phyloP scores from a whole-genome alignment of 2,113 vertebrate species.

The Myrmecobius fasciatus region DNA sequence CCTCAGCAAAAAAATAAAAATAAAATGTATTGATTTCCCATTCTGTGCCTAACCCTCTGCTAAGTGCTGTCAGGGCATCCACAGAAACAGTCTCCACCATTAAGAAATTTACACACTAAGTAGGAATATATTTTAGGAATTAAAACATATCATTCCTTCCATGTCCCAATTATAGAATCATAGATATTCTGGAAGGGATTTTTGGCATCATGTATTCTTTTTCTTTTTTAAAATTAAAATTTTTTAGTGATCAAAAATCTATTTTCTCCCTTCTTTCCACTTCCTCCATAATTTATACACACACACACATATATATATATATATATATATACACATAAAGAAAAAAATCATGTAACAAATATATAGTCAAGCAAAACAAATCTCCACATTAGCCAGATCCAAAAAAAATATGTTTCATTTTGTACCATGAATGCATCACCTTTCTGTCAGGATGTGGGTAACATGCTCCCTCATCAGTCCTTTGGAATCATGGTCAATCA shows the following conservation, averaged over 20 bases:
- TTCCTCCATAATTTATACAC: neutral
- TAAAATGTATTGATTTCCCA: neutral
- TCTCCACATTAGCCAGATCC: neutral
- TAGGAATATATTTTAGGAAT: neutral
- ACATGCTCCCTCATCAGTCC: neutral
- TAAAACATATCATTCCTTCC: neutral
- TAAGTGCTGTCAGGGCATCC: neutral
- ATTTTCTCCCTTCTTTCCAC: neutral
- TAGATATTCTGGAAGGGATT: neutral
- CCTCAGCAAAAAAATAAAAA: too few relatives aligned
- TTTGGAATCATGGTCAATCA: neutral
- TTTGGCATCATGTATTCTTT: neutral
- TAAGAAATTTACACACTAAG: neutral
- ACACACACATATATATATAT: neutral
- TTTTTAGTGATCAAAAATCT: neutral
- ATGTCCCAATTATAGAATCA: neutral
- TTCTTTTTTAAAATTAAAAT: neutral
- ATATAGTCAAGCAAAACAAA: neutral
- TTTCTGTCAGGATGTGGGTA: neutral
- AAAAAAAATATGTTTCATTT: neutral
- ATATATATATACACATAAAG: too few relatives aligned
- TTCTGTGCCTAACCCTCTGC: neutral
- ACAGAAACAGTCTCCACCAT: neutral
- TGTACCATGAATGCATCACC: neutral
- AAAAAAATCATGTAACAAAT: neutral